A percentile compares a stretch with the other conserved stretches of the same genome.
phyloP scores from a whole-genome alignment of 2,797 vertebrate species.

The Chloroceryle amazona region DNA sequence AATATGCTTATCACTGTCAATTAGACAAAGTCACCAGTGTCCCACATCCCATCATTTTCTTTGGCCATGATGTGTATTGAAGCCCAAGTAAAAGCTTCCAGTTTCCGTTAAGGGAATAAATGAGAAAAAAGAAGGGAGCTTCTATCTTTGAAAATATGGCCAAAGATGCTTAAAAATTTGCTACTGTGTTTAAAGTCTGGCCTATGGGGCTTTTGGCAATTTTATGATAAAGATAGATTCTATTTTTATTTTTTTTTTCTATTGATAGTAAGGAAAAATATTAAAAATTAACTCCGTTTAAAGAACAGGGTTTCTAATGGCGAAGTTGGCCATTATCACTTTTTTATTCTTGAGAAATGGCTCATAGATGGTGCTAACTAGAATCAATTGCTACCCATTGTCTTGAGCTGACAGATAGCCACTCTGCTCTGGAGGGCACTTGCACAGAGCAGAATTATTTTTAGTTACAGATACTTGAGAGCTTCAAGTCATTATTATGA shows the following conservation, averaged over 20 bases:
- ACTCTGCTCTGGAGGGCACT: conserved; percentile 4
- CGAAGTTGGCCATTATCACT: neutral
- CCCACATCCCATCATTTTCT: neutral
- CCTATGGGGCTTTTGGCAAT: neutral
- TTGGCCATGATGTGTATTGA: neutral
- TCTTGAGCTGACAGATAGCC: conserved; percentile 13
- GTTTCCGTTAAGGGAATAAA: neutral
- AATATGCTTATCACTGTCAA: neutral
- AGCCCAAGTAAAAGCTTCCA: neutral
- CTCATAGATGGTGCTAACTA: neutral
- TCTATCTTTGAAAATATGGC: neutral
- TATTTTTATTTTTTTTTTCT: neutral
- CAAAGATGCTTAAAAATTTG: neutral
- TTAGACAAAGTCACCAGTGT: neutral
- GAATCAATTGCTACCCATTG: neutral
- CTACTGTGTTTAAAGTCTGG: neutral
- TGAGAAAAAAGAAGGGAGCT: neutral
- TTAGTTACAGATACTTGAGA: conserved; percentile 54
- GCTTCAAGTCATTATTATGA: conserved; percentile 39
- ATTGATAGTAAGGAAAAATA: neutral
- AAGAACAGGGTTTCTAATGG: conserved; percentile 6
- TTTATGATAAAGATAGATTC: neutral
- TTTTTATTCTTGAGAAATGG: conserved; percentile 28
- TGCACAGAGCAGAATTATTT: conserved; percentile 65
- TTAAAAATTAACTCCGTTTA: conserved; percentile 9